Conservation (phyloP, 2,888 invertebrate genomes). For the Tipula lateralis region DNA sequence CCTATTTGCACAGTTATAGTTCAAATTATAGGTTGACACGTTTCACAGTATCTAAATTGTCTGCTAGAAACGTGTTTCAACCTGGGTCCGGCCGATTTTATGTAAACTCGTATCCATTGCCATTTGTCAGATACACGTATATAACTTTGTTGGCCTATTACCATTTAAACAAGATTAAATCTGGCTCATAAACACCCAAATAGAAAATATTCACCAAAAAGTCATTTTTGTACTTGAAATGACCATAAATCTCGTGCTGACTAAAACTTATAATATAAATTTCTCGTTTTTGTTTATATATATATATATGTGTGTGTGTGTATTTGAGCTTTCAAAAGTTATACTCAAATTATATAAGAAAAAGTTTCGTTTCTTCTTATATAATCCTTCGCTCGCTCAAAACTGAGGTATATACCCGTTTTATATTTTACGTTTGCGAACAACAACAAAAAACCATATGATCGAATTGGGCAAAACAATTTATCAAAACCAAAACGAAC, state of each 20-base stretch:
- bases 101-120: no score
- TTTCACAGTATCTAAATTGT: no score
- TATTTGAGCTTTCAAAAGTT: not conserved
- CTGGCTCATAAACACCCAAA: not conserved
- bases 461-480: constrained; percentile 1
- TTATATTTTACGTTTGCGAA: not conserved
- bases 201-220: not conserved
- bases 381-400: not conserved
- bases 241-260: not conserved
- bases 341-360: not conserved
- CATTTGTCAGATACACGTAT: no score
- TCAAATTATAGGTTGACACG: no score
- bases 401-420: not conserved
- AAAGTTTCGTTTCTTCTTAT: not conserved
- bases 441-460: not conserved
- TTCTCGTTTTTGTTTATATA: not conserved
- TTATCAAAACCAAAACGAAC: not conserved
- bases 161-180: not conserved
- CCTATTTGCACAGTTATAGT: no score
- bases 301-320: not conserved
- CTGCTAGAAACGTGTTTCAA: no score
- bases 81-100: no score
- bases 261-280: constrained; percentile 19
- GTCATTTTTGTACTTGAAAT: not conserved
- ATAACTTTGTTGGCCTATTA: no score